Evolutionary conservation across 2,888 invertebrate genomes (phyloP), one percentile per base, ranked within the genome.

Genomic region (Cylindroiulus punctatus): DNA sequence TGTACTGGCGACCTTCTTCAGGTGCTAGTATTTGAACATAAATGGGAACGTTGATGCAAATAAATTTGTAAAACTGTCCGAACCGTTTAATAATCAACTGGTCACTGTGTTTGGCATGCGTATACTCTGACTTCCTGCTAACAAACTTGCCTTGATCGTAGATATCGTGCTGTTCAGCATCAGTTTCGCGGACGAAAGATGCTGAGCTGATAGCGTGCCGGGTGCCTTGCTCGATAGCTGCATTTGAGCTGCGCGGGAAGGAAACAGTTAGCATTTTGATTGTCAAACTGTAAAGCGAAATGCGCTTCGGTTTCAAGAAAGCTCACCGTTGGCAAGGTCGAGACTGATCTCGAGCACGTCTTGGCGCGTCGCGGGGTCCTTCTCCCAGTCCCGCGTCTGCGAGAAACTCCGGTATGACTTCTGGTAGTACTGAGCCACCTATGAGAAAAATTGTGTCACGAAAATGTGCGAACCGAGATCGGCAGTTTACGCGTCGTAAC

Each of bases 101-200:
- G n/a, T n/a, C n/a, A n/a, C n/a, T n/a, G n/a, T n/a, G n/a, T n/a
- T n/a, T n/a, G n/a, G n/a, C n/a, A n/a, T n/a, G n/a, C n/a, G n/a
- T n/a, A n/a, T n/a, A n/a, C n/a, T n/a, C n/a, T 42, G 42, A 42
- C 42, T 42, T 42, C 12, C 42, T 42, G 12, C 42, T 47, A 22
- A 30, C 5, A 17, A 36, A 26, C 52, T 52, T 83, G 83, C 86
- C 83, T 86, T 86, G 19, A 81, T 83, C 32, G 42, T 86, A 12
- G 40, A 22, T 36, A 86, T 83, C 14, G 44, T 83, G 83, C 40
- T 52, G 86, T 86, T 86, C 22, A 86, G 52, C 86, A 83, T 83
- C 3, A 86, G 40, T 42, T 83, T 82, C 14, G 47, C 83, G 17
- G 86, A 83, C 12, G 83, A 26, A 0, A 86, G 83, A 30, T 30